Conservation (phyloP, 2,888 invertebrate species). For the Sthenelais limicola region DNA sequence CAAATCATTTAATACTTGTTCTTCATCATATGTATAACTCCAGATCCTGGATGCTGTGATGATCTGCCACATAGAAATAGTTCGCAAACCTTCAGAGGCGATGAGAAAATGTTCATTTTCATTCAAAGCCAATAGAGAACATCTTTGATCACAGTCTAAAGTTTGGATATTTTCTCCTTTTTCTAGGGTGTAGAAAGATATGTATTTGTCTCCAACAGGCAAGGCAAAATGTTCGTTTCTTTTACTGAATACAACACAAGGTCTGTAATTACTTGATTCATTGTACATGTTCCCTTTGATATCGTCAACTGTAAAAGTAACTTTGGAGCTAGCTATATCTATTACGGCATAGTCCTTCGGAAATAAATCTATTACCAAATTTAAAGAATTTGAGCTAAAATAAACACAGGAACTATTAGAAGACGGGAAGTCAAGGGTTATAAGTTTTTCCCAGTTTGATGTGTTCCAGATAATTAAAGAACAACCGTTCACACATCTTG, state of each 20-base stretch:
- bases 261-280: no score
- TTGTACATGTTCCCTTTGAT: no score
- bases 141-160: not conserved
- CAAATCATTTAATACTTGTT: not conserved
- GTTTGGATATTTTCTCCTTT: slow-evolving; percentile 1
- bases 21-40: no score
- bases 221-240: not conserved
- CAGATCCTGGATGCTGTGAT: no score
- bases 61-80: not conserved
- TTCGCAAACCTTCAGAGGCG: not conserved
- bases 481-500: not conserved
- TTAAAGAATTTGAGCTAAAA: slow-evolving; percentile 20
- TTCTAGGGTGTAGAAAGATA: not conserved
- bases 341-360: not conserved
- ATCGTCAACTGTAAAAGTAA: no score
- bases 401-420: not conserved
- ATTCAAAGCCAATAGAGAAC: not conserved
- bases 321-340: no score
- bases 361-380: not conserved
- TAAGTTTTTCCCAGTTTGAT: not conserved
- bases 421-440: not conserved
- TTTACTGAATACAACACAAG: no score
- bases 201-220: not conserved
- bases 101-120: not conserved
- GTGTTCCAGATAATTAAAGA: slow-evolving; percentile 3